These are phyloP conservation scores for Heliconius himera DNA, from an alignment of 1,140 invertebrate genomes.

Conservation along the genomic window DNA sequence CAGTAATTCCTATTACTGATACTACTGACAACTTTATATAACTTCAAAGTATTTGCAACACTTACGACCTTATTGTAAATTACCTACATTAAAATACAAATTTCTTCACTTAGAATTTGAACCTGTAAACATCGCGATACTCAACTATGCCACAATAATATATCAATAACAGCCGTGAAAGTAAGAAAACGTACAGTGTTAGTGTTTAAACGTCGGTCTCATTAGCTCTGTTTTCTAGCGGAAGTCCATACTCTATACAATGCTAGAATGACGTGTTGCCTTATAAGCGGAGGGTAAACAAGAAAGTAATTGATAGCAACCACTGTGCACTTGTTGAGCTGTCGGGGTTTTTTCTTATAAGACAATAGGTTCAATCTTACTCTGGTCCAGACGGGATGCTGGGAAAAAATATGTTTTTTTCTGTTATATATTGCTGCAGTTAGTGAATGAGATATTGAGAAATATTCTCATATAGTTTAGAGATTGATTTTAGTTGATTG, in stretches of 20 bases:
- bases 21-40: no score
- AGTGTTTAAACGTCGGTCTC: conserved; percentile 29
- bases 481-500: background rate
- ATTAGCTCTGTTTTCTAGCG: conserved; percentile 30
- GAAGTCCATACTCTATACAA: conserved; percentile 32
- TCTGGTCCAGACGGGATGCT: background rate
- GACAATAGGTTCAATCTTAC: background rate
- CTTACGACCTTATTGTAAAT: no score
- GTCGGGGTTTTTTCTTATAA: conserved; percentile 19
- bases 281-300: conserved; percentile 31
- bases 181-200: conserved; percentile 7
- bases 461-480: background rate
- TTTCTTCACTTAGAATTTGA: background rate
- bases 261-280: conserved; percentile 33
- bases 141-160: background rate
- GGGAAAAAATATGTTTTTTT: conserved; percentile 7
- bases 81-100: no score
- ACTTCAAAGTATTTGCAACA: no score
- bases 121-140: background rate
- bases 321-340: conserved; percentile 22
- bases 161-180: background rate
- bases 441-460: background rate
- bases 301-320: conserved; percentile 34
- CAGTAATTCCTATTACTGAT: no score
- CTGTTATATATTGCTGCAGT: background rate